Base-by-base conservation (phyloP, 2,888 invertebrate genomes). In the Acronicta aceris region DNA sequence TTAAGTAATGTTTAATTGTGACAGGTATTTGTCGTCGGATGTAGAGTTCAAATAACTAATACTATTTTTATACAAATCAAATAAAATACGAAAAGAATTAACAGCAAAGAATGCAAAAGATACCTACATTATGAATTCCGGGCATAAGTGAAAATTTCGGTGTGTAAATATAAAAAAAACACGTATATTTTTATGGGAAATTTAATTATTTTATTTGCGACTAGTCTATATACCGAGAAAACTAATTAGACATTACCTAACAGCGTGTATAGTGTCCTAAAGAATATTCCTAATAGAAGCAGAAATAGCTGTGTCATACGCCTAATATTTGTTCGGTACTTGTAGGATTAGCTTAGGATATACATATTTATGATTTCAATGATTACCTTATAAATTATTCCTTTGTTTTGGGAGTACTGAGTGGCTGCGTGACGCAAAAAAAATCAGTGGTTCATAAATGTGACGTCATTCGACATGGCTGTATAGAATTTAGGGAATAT, bases 271-370 rank as follows among this genome's bases (percentile, higher is more conserved):
- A 66, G 54, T 51, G 10, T 66, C 54, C 59, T 60, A 65, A 66
- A 67, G 50, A 7, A 67, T 74, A 77, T 76, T 76, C 65, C 79
- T 77, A 76, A 65, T 67, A 73, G 64, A 59, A 47, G 41, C 66
- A 52, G 71, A 74, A 64, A 60, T 51, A 68, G 56, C 59, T 60
- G 70, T 67, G 63, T 67, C 72, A 65, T 78, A 68, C 42, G 72
- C 76, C 73, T 75, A 63, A 60, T 60, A 52, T 61, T 63, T 49
- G 52, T 76, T 74, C 61, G 33, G 60, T 57, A 66, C 68, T 57
- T 33, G 16, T 75, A 77, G 74, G 17, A 9, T 59, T 67, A 71
- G 58, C 16, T 25, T 71, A 74, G 48, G 10, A 51, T 74, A 64
- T 36, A 67, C 36, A 62, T 74, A 74, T 74, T 73, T 74, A 74